Conservation (phyloP, 2,113 vertebrate species). For the Toxostoma redivivum region DNA sequence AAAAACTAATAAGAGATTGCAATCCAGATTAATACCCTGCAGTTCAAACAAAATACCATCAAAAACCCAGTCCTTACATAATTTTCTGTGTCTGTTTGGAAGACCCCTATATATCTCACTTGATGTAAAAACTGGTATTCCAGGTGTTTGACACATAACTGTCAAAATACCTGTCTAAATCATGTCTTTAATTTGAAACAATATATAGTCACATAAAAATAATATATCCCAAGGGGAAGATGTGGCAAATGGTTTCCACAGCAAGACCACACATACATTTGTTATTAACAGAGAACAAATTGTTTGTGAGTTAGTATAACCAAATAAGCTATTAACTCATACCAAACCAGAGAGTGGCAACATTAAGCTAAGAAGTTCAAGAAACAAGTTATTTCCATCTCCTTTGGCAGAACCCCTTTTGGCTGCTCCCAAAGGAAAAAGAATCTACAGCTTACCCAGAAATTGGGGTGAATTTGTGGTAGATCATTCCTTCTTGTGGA, state of each 20-base stretch:
- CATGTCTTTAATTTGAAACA: background rate
- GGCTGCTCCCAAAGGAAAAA: background rate
- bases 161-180: background rate
- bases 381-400: background rate
- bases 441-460: background rate
- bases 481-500: background rate
- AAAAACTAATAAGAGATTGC: background rate
- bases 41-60: background rate
- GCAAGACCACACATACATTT: background rate
- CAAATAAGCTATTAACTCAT: background rate
- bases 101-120: background rate
- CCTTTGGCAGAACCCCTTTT: background rate
- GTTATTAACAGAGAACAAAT: background rate
- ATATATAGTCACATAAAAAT: background rate
- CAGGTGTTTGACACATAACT: background rate
- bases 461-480: background rate
- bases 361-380: background rate
- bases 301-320: background rate
- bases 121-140: background rate
- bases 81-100: background rate
- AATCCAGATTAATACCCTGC: background rate
- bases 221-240: rapidly evolving
- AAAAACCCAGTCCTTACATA: background rate
- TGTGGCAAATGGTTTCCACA: background rate
- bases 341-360: background rate